phyloP scores from a whole-genome alignment of 2,888 invertebrate genomes.

The Scaptomyza reducta region DNA sequence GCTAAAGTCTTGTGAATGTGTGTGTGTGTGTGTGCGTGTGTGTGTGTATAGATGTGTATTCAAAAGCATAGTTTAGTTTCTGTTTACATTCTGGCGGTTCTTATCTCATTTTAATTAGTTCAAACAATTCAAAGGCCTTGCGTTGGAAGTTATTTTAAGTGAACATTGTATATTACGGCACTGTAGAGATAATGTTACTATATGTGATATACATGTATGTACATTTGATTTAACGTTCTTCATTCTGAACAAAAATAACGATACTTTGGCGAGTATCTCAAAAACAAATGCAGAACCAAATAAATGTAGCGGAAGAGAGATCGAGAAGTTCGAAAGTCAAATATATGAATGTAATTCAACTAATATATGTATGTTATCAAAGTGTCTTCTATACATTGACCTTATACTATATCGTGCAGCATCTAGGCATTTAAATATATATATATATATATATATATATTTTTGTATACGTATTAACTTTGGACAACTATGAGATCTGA shows the following conservation, averaged over 20 bases:
- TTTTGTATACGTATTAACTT: constrained; percentile 35
- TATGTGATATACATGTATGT: too few relatives aligned
- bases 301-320: background rate
- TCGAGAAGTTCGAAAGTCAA: background rate
- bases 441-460: background rate
- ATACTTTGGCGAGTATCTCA: too few relatives aligned
- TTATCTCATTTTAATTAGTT: constrained; percentile 73
- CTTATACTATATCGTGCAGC: constrained; percentile 59
- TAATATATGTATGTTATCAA: constrained; percentile 14
- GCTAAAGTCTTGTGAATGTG: background rate
- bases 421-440: constrained; percentile 43
- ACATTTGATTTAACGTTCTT: background rate
- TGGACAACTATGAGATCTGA: constrained; percentile 61
- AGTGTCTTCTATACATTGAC: constrained; percentile 50
- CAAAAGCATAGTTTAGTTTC: constrained; percentile 63
- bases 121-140: constrained; percentile 65
- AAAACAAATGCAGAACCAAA: too few relatives aligned
- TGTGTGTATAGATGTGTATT: constrained; percentile 18
- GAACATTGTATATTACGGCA: constrained; percentile 21
- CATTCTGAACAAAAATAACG: too few relatives aligned
- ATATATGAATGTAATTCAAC: background rate
- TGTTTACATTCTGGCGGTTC: constrained; percentile 62
- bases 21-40: constrained; percentile 10
- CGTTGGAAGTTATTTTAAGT: constrained; percentile 33
- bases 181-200: background rate